Conservation (phyloP, 2,113 vertebrate genomes). For the Caranx melampygus region DNA sequence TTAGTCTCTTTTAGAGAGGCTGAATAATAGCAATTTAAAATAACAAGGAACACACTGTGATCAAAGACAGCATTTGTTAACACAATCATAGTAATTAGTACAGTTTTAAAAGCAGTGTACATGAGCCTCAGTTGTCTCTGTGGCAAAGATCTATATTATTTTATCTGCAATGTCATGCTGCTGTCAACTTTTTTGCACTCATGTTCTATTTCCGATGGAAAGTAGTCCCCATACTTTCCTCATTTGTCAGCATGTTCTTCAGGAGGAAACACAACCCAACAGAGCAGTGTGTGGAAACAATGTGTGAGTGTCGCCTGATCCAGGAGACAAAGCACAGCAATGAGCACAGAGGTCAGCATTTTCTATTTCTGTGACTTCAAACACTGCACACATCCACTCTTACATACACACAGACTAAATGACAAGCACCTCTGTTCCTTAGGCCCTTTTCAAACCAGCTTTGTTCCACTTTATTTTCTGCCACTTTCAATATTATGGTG, state of each 20-base stretch:
- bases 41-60: no score
- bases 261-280: conserved; percentile 52
- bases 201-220: conserved; percentile 41
- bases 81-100: no score
- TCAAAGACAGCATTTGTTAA: no score
- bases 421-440: conserved; percentile 45
- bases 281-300: conserved; percentile 49
- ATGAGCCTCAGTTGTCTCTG: conserved; percentile 1
- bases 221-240: conserved; percentile 40
- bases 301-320: conserved; percentile 50
- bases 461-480: conserved; percentile 61
- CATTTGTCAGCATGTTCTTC: conserved; percentile 69
- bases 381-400: conserved; percentile 10
- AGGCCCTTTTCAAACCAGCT: conserved; percentile 42
- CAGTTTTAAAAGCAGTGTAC: no score
- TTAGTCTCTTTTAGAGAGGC: no score
- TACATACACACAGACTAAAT: conserved; percentile 32
- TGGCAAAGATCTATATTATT: conserved; percentile 16
- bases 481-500: conserved; percentile 55
- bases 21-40: no score
- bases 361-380: conserved; percentile 63
- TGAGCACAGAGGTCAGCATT: conserved; percentile 73
- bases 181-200: conserved; percentile 45
- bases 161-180: conserved; percentile 17
- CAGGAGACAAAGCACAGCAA: conserved; percentile 64